Percentiles rank a stretch among this genome's conserved stretches.
Conservation (phyloP, 53 echinoderm and acorn worm genomes). For the Paelopatides confundens region DNA sequence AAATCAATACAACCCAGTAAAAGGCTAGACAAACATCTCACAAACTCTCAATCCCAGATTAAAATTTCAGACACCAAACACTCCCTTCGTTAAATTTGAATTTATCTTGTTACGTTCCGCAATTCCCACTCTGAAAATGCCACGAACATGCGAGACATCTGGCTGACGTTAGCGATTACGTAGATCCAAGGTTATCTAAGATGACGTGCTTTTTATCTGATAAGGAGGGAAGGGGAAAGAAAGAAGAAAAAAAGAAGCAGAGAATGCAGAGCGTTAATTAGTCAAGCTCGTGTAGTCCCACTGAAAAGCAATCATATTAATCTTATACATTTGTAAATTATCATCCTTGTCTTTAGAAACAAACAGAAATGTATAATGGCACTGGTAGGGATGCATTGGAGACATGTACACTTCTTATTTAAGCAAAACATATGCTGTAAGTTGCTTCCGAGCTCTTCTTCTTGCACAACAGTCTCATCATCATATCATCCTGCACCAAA, state of each 20-base stretch:
- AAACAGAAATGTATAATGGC: too few relatives aligned
- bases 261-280: conserved; percentile 11
- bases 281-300: not conserved
- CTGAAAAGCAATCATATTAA: not conserved
- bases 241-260: not conserved
- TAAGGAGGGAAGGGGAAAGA: not conserved
- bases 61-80: conserved; percentile 45
- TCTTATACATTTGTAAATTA: not conserved
- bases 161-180: conserved; percentile 26
- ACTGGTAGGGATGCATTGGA: too few relatives aligned
- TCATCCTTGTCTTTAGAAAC: too few relatives aligned
- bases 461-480: too few relatives aligned
- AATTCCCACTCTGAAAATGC: conserved; percentile 21
- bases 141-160: conserved; percentile 1
- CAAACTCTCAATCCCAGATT: conserved; percentile 14
- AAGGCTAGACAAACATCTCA: conserved; percentile 40
- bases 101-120: conserved; percentile 36
- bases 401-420: too few relatives aligned
- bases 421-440: too few relatives aligned
- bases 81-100: conserved; percentile 47
- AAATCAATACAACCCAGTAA: conserved; percentile 26
- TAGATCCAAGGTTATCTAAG: conserved; percentile 26
- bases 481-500: too few relatives aligned
- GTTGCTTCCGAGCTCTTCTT: too few relatives aligned
- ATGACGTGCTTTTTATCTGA: not conserved